Evolutionary conservation across 2,888 invertebrate genomes (phyloP).

Genomic region (Erebia aethiops): DNA sequence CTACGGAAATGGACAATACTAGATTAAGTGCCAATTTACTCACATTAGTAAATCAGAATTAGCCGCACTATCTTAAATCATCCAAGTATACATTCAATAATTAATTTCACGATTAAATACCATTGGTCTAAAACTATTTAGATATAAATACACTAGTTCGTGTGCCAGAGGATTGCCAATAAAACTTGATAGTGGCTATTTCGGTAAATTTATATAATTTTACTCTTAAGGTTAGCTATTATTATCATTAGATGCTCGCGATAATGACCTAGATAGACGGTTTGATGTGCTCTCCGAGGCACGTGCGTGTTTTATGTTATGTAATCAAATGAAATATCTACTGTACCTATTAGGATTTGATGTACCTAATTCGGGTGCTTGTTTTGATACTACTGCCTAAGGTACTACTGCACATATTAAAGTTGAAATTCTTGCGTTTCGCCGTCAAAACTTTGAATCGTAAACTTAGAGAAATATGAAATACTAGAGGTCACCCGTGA

Average conservation of each 20-base stretch:
- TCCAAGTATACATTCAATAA: too few species aligned
- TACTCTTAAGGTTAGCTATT: conserved; percentile 11
- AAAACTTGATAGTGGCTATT: conserved; percentile 8
- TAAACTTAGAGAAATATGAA: too few species aligned
- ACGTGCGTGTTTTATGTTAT: neutral
- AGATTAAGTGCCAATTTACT: too few species aligned
- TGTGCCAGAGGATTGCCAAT: neutral
- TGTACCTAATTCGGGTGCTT: neutral
- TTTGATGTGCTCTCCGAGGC: conserved; percentile 2
- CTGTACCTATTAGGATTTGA: neutral
- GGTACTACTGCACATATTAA: too few species aligned
- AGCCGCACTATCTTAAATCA: too few species aligned
- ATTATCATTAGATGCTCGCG: conserved; percentile 8
- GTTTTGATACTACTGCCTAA: too few species aligned
- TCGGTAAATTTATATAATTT: conserved; percentile 5
- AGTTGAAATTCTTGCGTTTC: neutral
- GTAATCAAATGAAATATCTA: neutral
- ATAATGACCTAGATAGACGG: neutral
- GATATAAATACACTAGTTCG: neutral
- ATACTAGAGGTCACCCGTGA: too few species aligned
- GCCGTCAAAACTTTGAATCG: neutral
- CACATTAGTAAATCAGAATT: too few species aligned
- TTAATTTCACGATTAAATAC: too few species aligned
- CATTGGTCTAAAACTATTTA: neutral
- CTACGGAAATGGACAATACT: too few species aligned